Conservation (phyloP, 2,888 invertebrate species). For the Acronicta leporina region DNA sequence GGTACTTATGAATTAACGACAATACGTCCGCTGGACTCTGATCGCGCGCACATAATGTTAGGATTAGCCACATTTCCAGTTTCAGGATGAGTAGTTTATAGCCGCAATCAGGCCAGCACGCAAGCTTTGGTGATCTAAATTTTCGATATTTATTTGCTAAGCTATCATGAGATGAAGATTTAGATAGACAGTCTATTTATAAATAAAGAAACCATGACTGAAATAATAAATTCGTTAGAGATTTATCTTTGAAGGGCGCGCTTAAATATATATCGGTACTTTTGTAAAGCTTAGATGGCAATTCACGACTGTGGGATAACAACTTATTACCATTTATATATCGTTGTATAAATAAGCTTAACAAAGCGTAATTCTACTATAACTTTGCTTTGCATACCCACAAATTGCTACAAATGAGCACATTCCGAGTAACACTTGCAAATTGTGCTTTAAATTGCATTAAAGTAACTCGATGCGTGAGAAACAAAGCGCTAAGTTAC, state of each 20-base stretch:
- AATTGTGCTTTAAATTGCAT: slow-evolving; percentile 56
- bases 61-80: slow-evolving; percentile 51
- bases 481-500: slow-evolving; percentile 70
- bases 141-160: slow-evolving; percentile 54
- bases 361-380: slow-evolving; percentile 39
- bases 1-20: slow-evolving; percentile 28
- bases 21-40: slow-evolving; percentile 29
- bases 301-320: slow-evolving; percentile 28
- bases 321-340: slow-evolving; percentile 26
- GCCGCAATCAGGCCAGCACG: slow-evolving; percentile 55
- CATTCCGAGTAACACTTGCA: slow-evolving; percentile 46
- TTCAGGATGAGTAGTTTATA: slow-evolving; percentile 55
- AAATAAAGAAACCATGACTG: slow-evolving; percentile 31
- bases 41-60: slow-evolving; percentile 46
- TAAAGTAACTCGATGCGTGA: slow-evolving; percentile 68
- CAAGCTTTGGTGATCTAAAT: slow-evolving; percentile 56
- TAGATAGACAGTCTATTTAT: slow-evolving; percentile 47
- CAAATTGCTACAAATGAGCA: slow-evolving; percentile 48
- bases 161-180: slow-evolving; percentile 53
- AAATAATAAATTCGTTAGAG: slow-evolving; percentile 37
- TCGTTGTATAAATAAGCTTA: slow-evolving; percentile 41
- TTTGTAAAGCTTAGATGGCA: slow-evolving; percentile 23
- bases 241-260: slow-evolving; percentile 24
- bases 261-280: slow-evolving; percentile 31
- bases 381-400: slow-evolving; percentile 32